phyloP scores from a whole-genome alignment of 2,888 invertebrate genomes.

The Nomada flava region DNA sequence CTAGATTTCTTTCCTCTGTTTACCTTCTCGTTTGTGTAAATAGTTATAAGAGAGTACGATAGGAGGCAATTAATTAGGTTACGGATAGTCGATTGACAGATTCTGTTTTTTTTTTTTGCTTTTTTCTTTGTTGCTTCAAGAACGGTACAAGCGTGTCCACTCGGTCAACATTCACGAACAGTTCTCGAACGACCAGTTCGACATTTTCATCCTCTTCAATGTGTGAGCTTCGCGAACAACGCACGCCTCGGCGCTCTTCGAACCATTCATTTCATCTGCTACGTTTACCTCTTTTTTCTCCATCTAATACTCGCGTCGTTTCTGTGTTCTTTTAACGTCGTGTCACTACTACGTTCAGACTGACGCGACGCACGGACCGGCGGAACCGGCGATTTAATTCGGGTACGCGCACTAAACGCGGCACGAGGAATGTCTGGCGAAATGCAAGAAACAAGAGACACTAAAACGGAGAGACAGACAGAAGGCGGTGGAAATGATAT shows the following conservation, averaged over 20 bases:
- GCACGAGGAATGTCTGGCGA: conserved; percentile 63
- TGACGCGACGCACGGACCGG: conserved; percentile 23
- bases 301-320: conserved; percentile 25
- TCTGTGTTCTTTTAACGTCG: conserved; percentile 7
- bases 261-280: neutral
- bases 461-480: conserved; percentile 18
- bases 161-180: conserved; percentile 63
- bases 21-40: conserved; percentile 60
- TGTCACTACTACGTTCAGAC: conserved; percentile 26
- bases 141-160: conserved; percentile 61
- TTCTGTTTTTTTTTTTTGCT: conserved; percentile 33
- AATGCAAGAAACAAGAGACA: conserved; percentile 45
- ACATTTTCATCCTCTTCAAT: conserved; percentile 29
- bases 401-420: conserved; percentile 50
- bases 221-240: conserved; percentile 9
- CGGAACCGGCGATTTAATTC: conserved; percentile 50
- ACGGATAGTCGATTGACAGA: conserved; percentile 77
- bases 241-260: conserved; percentile 29
- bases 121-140: conserved; percentile 5
- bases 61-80: conserved; percentile 75
- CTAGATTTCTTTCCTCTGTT: conserved; percentile 46
- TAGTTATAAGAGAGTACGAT: conserved; percentile 75
- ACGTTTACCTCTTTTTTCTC: neutral
- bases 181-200: conserved; percentile 58
- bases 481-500: conserved; percentile 7